Base-by-base conservation (phyloP, 2,888 invertebrate species). In the Diarsia dahlii region DNA sequence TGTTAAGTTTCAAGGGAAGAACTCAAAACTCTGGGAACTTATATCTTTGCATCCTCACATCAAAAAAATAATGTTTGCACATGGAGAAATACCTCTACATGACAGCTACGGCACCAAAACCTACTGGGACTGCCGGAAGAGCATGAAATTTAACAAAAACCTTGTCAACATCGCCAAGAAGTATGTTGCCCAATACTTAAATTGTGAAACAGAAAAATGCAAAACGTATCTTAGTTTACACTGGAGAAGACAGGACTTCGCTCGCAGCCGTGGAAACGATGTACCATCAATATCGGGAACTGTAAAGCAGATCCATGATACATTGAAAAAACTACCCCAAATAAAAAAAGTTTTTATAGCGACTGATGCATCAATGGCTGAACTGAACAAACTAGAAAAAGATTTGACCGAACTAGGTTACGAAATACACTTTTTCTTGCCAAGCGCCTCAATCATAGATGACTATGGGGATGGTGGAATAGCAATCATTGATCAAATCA, bases 401-500 rank as follows among this genome's bases (percentile, higher is more conserved):
- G 89, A 95, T 75, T 91, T 98, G 1, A 89, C 86, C 71, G 84
- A 65, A 48, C 87, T 90, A 78, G 95, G 87, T 86, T 95, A 92
- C 88, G 88, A 90, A 65, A 90, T 93, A 2, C 91, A 92, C 81
- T 89, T 90, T 70, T 97, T 93, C 78, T 64, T 89, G 39, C 97
- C 98, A 1, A 92, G 93, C 46, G 83, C 90, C n/a, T 88, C 90
- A n/a, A 94, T 98, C 15, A 93, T 97, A 82, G 90, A 93, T 3
- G 93, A 95, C 74, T 97, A 96, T 85, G 97, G 97, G 91, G 99
- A 99, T 91, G 99, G 99, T 2, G 99, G 98, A 3, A 92, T 98
- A 45, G 99, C 99, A 0, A 98, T 99, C 74, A 97, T 99, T 69
- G 99, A 99, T 92, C 99, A 99, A 96, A 98, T 99, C 89, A 98